These are phyloP conservation scores for Aurelia aurita DNA, from an alignment of 30 jellyfish, hydroid and myxozoan genomes.

Conservation along the genomic window DNA sequence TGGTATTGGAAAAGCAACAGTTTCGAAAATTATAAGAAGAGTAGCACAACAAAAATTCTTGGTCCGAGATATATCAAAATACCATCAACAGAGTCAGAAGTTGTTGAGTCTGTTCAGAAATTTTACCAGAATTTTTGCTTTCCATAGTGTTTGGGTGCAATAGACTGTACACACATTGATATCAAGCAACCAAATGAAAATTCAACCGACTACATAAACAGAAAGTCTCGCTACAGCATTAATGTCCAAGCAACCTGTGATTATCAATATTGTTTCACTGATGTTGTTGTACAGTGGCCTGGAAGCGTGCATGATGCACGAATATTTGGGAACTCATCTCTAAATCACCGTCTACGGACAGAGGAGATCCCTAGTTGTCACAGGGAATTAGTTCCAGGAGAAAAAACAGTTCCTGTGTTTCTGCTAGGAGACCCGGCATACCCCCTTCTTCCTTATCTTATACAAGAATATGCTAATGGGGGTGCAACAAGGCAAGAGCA, in stretches of 20 bases:
- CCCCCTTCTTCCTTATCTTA: slow-evolving; percentile 21
- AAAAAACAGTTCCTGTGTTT: slow-evolving; percentile 26
- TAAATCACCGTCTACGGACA: neutral
- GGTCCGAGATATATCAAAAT: neutral
- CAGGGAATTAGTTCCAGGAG: slow-evolving; percentile 40
- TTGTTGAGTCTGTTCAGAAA: neutral
- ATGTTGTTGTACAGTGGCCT: slow-evolving; percentile 31
- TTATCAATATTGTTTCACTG: slow-evolving; percentile 11
- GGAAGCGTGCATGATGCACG: slow-evolving; percentile 57
- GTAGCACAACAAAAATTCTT: neutral
- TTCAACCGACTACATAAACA: too few relatives aligned
- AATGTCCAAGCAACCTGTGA: slow-evolving; percentile 22
- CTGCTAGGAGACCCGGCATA: slow-evolving; percentile 49
- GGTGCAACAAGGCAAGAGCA: slow-evolving; percentile 52
- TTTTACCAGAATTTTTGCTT: neutral
- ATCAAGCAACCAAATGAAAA: too few relatives aligned
- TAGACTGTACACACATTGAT: too few relatives aligned
- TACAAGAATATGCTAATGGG: slow-evolving; percentile 45
- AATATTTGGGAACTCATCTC: slow-evolving; percentile 4
- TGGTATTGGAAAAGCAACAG: slow-evolving; percentile 44
- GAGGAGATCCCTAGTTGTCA: slow-evolving; percentile 54
- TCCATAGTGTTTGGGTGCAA: neutral
- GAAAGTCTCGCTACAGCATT: slow-evolving; percentile 8
- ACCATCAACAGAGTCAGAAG: neutral
- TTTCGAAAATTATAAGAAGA: slow-evolving; percentile 25